A percentile compares a stretch with the other conserved stretches of the same genome.
phyloP scores from a whole-genome alignment of 92 coral and sea anemone species.

The Porites lobata region DNA sequence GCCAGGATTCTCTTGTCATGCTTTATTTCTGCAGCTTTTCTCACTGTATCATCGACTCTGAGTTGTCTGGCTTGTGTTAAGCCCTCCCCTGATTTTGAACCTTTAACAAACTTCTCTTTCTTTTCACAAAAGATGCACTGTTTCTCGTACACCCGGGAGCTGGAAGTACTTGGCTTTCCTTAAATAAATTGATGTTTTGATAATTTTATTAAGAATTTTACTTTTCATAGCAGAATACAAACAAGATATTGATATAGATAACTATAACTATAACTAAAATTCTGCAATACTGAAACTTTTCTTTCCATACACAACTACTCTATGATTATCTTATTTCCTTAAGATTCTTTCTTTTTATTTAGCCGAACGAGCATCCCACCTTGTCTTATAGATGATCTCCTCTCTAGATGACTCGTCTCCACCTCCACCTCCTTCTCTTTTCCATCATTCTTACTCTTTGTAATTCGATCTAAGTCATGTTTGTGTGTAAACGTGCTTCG shows the following conservation, averaged over 20 bases:
- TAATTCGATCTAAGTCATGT: constrained; percentile 47
- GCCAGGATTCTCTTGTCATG: constrained; percentile 28
- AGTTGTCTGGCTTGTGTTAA: constrained; percentile 49
- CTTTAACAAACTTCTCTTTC: constrained; percentile 35
- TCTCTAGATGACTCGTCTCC: constrained; percentile 27
- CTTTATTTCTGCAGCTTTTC: constrained; percentile 35
- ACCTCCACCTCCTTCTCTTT: constrained; percentile 41
- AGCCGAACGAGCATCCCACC: too few species aligned
- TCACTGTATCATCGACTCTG: constrained; percentile 37
- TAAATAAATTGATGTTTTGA: constrained; percentile 38
- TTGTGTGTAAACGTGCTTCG: constrained; percentile 59
- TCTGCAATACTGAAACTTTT: constrained; percentile 1
- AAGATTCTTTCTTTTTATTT: too few species aligned
- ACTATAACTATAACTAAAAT: constrained; percentile 10
- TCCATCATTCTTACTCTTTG: constrained; percentile 31
- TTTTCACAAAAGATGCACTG: constrained; percentile 29
- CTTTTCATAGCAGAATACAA: too few species aligned
- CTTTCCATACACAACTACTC: not conserved
- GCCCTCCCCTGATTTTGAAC: constrained; percentile 39
- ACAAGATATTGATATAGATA: not conserved
- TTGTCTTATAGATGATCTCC: too few species aligned
- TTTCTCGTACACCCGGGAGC: constrained; percentile 32
- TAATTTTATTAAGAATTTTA: too few species aligned
- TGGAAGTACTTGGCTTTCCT: constrained; percentile 29
- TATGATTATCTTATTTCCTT: too few species aligned